Evolutionary conservation across 2,888 invertebrate species (phyloP), one percentile per base, ranked within the genome.

Genomic region (Entomobrya proxima): DNA sequence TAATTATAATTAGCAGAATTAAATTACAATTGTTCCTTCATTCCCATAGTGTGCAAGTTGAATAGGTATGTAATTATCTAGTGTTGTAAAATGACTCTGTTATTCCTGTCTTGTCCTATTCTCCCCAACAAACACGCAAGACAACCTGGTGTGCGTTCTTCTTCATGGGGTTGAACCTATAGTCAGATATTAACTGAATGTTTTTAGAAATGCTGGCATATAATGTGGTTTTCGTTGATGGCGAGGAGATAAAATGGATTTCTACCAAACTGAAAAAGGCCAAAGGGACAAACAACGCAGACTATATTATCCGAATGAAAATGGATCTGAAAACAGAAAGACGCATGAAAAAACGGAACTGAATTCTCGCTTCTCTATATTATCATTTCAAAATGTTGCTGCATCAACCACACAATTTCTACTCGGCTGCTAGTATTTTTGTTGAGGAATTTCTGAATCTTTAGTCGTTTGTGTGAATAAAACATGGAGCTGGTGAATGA

Each of bases 1-100:
- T 80, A 80, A 80, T 80, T 80, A 80, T 80, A 80, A 80, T 80
- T 80, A 80, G 72, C 55, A 40, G 80, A 80, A 80, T 67, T 79
- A 64, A 79, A 79, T 72, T 80, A 72, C 80, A 80, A 80, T 80
- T 80, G 58, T 80, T 55, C 72, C 55, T 79, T 69, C 69, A 78
- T 67, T 67, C 35, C 35, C 35, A 61, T 18, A 30, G 40, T 40
- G 2, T 9, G 15, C 55, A 24, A n/a, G n/a, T n/a, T n/a, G n/a
- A n/a, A n/a, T n/a, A n/a, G n/a, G n/a, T n/a, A n/a, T n/a, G n/a
- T n/a, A n/a, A n/a, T n/a, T n/a, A n/a, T n/a, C n/a, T n/a, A n/a
- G n/a, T n/a, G n/a, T n/a, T n/a, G n/a, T n/a, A n/a, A n/a, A n/a
- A n/a, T n/a, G n/a, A n/a, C n/a, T n/a, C n/a, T n/a, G n/a, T n/a